These are phyloP conservation scores for Abrostola triplasia DNA, from an alignment of 2,888 invertebrate genomes.

Conservation along the genomic window DNA sequence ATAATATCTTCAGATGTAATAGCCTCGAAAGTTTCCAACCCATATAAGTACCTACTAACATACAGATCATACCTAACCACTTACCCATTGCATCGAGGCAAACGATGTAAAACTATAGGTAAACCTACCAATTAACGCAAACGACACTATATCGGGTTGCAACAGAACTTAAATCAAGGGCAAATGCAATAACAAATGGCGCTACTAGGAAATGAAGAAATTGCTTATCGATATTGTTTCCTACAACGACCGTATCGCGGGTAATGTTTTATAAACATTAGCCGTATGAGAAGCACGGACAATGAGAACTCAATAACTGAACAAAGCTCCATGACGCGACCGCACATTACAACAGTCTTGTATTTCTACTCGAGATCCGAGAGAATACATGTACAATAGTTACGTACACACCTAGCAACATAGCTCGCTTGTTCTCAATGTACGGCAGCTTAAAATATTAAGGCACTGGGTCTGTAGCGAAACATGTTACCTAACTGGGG, in stretches of 20 bases:
- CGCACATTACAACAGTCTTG: constrained; percentile 16
- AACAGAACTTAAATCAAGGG: constrained; percentile 54
- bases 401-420: constrained; percentile 8
- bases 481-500: constrained; percentile 27
- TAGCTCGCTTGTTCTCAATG: constrained; percentile 37
- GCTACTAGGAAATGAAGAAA: constrained; percentile 68
- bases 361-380: constrained; percentile 35
- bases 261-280: constrained; percentile 71
- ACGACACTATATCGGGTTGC: constrained; percentile 35
- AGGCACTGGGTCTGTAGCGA: constrained; percentile 14
- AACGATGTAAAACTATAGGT: background rate
- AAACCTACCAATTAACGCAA: constrained; percentile 7
- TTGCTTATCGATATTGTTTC: constrained; percentile 69
- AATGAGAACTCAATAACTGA: constrained; percentile 41
- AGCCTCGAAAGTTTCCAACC: no score
- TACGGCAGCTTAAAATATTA: constrained; percentile 47
- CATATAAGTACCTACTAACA: no score
- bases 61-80: background rate
- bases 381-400: constrained; percentile 23
- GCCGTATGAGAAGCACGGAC: constrained; percentile 47
- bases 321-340: constrained; percentile 39
- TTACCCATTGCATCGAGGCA: no score
- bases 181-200: constrained; percentile 53
- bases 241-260: constrained; percentile 57
- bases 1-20: no score